Percentiles rank a stretch among this genome's conserved stretches.
Conservation (phyloP, 2,888 invertebrate genomes). For the Agonum fuliginosum region DNA sequence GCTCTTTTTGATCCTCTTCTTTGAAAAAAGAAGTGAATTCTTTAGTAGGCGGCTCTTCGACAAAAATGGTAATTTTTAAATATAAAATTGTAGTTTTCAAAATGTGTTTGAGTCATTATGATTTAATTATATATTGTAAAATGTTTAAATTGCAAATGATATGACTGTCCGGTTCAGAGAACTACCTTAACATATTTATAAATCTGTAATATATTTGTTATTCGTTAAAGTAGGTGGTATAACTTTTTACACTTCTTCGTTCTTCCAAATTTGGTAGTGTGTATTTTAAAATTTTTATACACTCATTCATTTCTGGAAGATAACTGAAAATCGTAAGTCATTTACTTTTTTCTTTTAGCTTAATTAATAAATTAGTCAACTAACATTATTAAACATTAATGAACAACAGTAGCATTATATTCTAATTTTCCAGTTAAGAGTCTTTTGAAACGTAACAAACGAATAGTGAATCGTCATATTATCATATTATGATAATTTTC, state of each 20-base stretch:
- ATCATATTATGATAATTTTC: background rate
- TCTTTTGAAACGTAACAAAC: slow-evolving; percentile 1
- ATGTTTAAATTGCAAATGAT: background rate
- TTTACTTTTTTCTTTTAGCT: too few species aligned
- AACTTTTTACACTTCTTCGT: slow-evolving; percentile 1
- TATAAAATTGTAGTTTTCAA: too few species aligned
- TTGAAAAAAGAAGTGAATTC: too few species aligned
- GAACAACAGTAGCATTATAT: slow-evolving; percentile 1
- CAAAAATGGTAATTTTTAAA: too few species aligned
- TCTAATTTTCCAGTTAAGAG: background rate
- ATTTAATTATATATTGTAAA: background rate
- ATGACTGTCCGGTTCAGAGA: slow-evolving; percentile 12
- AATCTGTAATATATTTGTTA: slow-evolving; percentile 22
- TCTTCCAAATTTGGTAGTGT: slow-evolving; percentile 11
- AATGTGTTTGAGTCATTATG: too few species aligned
- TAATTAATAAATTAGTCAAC: too few species aligned
- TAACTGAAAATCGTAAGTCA: too few species aligned
- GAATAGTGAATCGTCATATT: slow-evolving; percentile 1
- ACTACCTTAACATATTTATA: slow-evolving; percentile 7
- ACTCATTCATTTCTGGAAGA: background rate
- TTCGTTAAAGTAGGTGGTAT: slow-evolving; percentile 14
- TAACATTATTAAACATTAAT: too few species aligned
- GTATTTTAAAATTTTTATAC: slow-evolving; percentile 15
- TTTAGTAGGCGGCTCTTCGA: too few species aligned
- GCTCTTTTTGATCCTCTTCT: too few species aligned